Base-by-base conservation (phyloP, 2,797 vertebrate species). In the Sebastes itinus region DNA sequence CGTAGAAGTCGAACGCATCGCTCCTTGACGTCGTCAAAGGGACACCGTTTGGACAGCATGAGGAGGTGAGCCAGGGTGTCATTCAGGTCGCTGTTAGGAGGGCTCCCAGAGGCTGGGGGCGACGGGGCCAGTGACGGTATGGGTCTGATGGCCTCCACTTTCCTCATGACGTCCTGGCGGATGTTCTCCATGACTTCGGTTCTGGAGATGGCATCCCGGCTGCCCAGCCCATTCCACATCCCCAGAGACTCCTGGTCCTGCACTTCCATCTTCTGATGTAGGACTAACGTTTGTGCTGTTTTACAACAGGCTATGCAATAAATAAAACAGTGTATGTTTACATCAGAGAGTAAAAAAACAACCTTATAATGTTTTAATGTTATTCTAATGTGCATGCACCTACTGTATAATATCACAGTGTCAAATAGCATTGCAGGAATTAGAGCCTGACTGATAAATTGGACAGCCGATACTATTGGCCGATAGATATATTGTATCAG, bases 11-110 rank as follows among this genome's bases (percentile, higher is more conserved):
- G 93, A 23, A 88, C 42, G 42, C 96, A 97, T 80, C 92, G 96
- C 87, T 96, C 93, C 81, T 95, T 95, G 80, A 99, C 96, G 28
- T 99, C 97, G 84, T 95, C 92, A 85, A 97, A 98, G 42, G 98
- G 98, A 81, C 98, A 99, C 13, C 96, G 95, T 88, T 94, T 97
- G 94, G 98, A 96, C 2, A 99, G 96, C 97, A 98, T 97, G 67
- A 99, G 97, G 73, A 99, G 93, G 1, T 96, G 97, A 55, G 96
- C 97, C 87, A 99, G 94, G 80, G 94, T 91, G 84, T 92, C 92
- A 65, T 97, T 97, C 88, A 99, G 91, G 33, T 96, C 96, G 30
- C 94, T 95, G 80, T 80, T 73, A 23, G 71, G 30, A 32, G 85
- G 81, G 76, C 81, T 75, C 49, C 73, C 82, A 1, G 72, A 82